Conservation (phyloP, 2,888 invertebrate genomes). For the Pyrochroa serraticornis region DNA sequence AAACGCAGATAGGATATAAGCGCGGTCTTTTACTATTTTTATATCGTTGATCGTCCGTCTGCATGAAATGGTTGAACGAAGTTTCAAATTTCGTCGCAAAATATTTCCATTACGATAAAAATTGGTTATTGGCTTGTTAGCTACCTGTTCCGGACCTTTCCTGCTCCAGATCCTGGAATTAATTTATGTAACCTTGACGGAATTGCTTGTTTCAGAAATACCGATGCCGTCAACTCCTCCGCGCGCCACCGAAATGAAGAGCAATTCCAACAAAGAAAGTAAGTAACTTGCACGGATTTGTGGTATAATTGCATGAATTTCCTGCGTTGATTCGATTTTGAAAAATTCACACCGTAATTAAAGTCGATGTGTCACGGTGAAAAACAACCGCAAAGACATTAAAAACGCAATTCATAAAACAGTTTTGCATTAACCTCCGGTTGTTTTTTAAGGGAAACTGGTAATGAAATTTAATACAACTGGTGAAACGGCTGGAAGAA, state of each 20-base stretch:
- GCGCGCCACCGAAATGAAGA: constrained; percentile 81
- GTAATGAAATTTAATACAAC: constrained; percentile 6
- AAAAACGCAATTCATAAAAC: neutral
- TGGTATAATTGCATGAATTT: constrained; percentile 15
- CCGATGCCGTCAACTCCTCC: constrained; percentile 86
- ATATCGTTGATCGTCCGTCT: no score
- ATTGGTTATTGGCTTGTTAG: no score
- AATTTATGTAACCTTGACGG: neutral
- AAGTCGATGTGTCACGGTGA: neutral
- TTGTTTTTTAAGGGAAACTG: neutral
- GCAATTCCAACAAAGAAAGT: constrained; percentile 78
- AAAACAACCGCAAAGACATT: neutral
- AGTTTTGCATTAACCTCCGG: neutral
- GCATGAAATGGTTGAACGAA: neutral
- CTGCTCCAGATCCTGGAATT: neutral
- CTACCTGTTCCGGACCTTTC: no score
- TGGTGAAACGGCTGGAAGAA: neutral
- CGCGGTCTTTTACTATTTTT: no score
- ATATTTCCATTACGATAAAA: neutral
- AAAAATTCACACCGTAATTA: constrained; percentile 1
- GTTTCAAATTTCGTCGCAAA: neutral
- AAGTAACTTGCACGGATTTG: constrained; percentile 49
- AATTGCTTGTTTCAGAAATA: constrained; percentile 70
- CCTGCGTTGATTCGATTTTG: neutral
- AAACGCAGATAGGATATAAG: no score